These are phyloP conservation scores for Mactromeris polynyma DNA, from an alignment of 2,888 invertebrate species.

Conservation along the genomic window DNA sequence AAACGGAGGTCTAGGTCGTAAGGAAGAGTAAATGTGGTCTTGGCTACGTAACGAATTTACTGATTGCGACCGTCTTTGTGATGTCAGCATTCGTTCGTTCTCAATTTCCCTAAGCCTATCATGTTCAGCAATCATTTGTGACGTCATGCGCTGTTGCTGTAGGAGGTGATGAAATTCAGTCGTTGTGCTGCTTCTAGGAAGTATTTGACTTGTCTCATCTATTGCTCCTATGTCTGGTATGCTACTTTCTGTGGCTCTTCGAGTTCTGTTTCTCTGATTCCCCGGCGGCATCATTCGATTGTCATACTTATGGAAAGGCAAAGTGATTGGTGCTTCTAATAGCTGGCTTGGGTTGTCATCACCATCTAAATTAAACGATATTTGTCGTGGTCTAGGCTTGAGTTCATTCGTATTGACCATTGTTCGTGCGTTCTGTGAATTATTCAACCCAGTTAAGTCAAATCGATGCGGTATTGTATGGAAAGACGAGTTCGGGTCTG, in stretches of 20 bases:
- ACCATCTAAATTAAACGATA: background rate
- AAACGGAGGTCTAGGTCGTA: background rate
- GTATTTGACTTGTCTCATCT: background rate
- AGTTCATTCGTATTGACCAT: background rate
- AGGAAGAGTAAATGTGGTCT: background rate
- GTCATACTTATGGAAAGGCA: background rate
- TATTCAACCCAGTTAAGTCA: background rate
- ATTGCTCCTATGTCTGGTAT: background rate
- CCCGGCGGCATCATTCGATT: background rate
- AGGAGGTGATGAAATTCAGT: background rate
- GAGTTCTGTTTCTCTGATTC: background rate
- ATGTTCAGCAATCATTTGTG: background rate
- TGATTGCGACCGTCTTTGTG: background rate
- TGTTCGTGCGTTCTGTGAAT: background rate
- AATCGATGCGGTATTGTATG: background rate
- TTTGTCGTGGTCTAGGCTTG: background rate
- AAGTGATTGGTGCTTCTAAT: background rate
- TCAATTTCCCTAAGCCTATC: background rate
- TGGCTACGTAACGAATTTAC: background rate
- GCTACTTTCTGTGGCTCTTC: background rate
- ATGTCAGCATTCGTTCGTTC: too few species aligned
- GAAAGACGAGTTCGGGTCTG: background rate
- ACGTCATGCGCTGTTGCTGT: background rate
- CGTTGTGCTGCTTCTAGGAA: background rate
- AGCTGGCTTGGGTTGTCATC: background rate